phyloP scores from a whole-genome alignment of 2,888 invertebrate species.

The Chesias legatella region DNA sequence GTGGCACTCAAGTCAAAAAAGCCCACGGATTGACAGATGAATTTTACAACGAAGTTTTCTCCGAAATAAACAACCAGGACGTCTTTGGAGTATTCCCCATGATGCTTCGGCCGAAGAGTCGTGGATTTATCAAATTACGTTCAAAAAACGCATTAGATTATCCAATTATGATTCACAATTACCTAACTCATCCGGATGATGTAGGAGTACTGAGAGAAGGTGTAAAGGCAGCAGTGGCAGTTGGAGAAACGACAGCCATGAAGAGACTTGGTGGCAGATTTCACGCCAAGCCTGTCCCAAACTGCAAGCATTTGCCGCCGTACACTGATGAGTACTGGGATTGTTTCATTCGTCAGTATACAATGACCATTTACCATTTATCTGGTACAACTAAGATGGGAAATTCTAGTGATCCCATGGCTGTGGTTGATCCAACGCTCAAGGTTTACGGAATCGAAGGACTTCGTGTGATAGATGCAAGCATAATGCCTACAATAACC shows the following conservation, averaged over 20 bases:
- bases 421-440: constrained; percentile 89
- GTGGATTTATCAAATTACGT: constrained; percentile 88
- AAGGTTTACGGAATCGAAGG: constrained; percentile 89
- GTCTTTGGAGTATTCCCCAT: constrained; percentile 92
- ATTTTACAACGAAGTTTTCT: constrained; percentile 88
- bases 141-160: constrained; percentile 87
- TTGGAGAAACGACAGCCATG: constrained; percentile 89
- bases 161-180: constrained; percentile 95
- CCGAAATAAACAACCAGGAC: constrained; percentile 86
- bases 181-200: constrained; percentile 92
- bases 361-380: constrained; percentile 93
- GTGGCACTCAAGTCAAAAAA: constrained; percentile 88
- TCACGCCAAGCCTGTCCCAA: constrained; percentile 87
- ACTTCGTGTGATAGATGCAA: constrained; percentile 91
- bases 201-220: constrained; percentile 91
- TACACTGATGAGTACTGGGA: constrained; percentile 94
- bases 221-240: constrained; percentile 90
- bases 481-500: constrained; percentile 92
- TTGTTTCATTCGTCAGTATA: constrained; percentile 90
- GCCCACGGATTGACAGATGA: constrained; percentile 91
- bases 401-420: constrained; percentile 85
- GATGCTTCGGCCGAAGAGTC: constrained; percentile 93
- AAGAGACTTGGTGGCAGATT: constrained; percentile 89
- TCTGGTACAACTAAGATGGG: constrained; percentile 94
- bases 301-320: constrained; percentile 88